Evolutionary conservation across 2,113 vertebrate genomes (phyloP), one percentile per base, ranked within the genome.

Genomic region (Irena cyanogastra): DNA sequence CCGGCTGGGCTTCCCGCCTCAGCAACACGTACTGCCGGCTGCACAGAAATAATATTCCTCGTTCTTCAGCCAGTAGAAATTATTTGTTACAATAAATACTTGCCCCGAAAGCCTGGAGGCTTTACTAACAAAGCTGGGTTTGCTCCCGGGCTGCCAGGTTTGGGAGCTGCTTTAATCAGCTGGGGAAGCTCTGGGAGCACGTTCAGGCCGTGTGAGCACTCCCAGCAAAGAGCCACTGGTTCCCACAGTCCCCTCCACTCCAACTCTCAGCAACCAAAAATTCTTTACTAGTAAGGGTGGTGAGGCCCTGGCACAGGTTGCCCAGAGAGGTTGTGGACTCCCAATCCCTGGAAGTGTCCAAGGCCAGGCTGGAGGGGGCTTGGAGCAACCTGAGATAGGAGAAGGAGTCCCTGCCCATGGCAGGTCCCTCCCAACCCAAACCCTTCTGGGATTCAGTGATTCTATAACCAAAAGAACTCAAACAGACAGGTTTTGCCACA

Each of bases 71-170:
- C 87, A 28, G 57, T 1, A 27, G 75, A 60, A 95, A 89, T 84
- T 66, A 74, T 86, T 60, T 81, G 91, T 71, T 68, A 87, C 87
- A 87, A 91, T 87, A 82, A 95, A 89, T 37, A 53, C 56, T 53
- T 4, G 45, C 23, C 3, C 83, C 2, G 26, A 84, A 92, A 94
- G 94, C 87, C 87, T 22, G 1, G 31, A 87, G 94, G 81, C 93
- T 96, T 89, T 95, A 15, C 74, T 90, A 72, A 89, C 94, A 95
- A 84, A 95, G 93, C 87, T 23, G 87, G 76, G 89, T 56, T 81
- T 74, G 88, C 83, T 77, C 11, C 5, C 47, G 39, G 76, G 79
- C 91, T 92, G 90, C 91, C 89, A 90, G 95, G 20, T 92, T 66
- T 54, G 84, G 71, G 90, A 84, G 47, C 74, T 22, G 90, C 77